A percentile compares a stretch with the other conserved stretches of the same genome.
Evolutionary conservation across 2,113 vertebrate genomes (phyloP).

Genomic region (Machaerirhynchus nigripectus): DNA sequence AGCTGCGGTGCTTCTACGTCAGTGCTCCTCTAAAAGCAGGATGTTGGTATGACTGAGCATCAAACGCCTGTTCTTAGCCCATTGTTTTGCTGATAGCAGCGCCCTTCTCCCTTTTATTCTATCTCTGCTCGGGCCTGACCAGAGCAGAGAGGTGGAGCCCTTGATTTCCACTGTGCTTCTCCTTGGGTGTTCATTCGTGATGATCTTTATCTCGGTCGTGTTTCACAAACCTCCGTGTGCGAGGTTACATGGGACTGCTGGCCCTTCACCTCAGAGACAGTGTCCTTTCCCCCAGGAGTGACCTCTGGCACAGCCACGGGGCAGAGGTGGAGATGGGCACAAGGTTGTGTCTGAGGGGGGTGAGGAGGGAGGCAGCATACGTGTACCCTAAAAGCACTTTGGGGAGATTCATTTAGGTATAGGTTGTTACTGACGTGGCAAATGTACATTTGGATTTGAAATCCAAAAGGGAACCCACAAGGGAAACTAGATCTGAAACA

Average conservation of each 20-base stretch:
- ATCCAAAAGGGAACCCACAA: neutral
- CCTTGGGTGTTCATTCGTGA: accelerated
- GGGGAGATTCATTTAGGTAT: accelerated
- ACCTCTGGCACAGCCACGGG: neutral
- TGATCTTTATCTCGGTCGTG: neutral
- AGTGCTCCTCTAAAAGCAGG: neutral
- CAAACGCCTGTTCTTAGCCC: too few relatives aligned
- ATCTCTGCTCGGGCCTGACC: accelerated
- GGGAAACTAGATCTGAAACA: neutral
- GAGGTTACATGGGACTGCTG: accelerated
- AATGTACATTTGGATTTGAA: neutral
- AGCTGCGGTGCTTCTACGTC: accelerated
- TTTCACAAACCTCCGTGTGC: neutral
- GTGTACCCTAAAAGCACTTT: accelerated
- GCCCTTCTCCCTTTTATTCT: neutral
- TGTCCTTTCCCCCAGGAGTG: neutral
- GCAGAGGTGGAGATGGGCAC: neutral
- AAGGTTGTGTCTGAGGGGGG: accelerated
- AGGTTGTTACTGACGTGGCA: accelerated
- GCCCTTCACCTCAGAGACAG: accelerated
- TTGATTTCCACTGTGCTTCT: accelerated
- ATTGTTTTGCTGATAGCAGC: neutral
- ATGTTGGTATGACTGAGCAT: neutral
- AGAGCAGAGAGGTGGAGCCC: neutral
- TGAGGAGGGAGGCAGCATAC: accelerated